Evolutionary conservation across 2,113 vertebrate species (phyloP).

Genomic region (Sphyrna mokarran): DNA sequence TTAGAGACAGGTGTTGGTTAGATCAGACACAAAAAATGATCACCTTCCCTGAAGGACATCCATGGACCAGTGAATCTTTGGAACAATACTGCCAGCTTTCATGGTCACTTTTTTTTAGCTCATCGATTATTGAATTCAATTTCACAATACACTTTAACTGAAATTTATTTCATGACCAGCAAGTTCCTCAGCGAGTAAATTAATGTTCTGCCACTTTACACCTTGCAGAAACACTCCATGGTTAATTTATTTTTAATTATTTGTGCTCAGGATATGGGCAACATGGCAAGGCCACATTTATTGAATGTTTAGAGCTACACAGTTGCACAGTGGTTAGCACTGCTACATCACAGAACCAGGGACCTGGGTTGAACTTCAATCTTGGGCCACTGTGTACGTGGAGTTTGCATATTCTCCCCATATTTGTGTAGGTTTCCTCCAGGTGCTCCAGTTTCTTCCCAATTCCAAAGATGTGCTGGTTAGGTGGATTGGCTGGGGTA

Average conservation of each 20-base stretch:
- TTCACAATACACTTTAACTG: not conserved
- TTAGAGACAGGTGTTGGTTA: too few species aligned
- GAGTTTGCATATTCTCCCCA: too few species aligned
- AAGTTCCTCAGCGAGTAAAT: not conserved
- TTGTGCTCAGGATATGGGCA: not conserved
- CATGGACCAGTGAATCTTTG: not conserved
- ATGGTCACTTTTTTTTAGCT: not conserved
- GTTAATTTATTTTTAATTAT: not conserved
- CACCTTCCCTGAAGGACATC: not conserved
- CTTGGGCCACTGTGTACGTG: too few species aligned
- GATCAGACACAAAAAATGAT: not conserved
- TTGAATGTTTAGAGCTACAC: too few species aligned
- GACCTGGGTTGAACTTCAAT: too few species aligned
- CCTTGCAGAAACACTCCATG: not conserved
- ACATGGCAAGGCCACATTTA: not conserved
- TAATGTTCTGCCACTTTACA: not conserved
- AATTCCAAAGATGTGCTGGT: too few species aligned
- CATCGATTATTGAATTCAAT: not conserved
- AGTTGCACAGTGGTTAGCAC: too few species aligned
- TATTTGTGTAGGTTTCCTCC: too few species aligned
- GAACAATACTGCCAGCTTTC: not conserved
- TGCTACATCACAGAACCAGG: too few species aligned
- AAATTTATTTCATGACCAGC: not conserved
- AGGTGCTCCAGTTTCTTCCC: too few species aligned
- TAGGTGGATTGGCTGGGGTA: too few species aligned